phyloP scores from a whole-genome alignment of 2,113 vertebrate genomes.

The Psittacara wagleri region DNA sequence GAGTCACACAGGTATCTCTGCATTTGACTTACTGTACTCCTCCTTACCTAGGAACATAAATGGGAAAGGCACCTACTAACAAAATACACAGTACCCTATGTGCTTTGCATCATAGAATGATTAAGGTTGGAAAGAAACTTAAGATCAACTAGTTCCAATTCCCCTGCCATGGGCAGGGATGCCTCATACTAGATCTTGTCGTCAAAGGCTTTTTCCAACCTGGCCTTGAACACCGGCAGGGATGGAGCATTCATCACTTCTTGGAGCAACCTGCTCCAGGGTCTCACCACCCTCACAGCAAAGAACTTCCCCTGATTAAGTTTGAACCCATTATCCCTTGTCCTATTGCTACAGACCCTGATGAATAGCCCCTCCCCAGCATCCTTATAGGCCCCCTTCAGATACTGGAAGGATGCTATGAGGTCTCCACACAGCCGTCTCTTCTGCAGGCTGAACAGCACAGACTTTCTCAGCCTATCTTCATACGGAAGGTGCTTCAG shows the following conservation, averaged over 20 bases:
- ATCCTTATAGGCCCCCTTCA: too few relatives aligned
- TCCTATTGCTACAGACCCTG: too few relatives aligned
- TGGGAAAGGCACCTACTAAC: neutral
- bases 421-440: too few relatives aligned
- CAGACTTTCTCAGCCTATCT: too few relatives aligned
- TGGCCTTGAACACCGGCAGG: too few relatives aligned
- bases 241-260: too few relatives aligned
- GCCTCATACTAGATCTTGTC: neutral
- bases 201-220: neutral
- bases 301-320: neutral
- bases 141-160: neutral
- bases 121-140: neutral
- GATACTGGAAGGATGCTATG: too few relatives aligned
- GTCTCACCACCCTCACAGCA: neutral
- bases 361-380: too few relatives aligned
- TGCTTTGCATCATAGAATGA: neutral
- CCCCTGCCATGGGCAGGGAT: neutral
- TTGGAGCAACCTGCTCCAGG: neutral
- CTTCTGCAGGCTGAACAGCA: too few relatives aligned
- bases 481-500: too few relatives aligned
- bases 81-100: neutral
- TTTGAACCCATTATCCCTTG: too few relatives aligned
- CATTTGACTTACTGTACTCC: neutral
- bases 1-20: neutral
- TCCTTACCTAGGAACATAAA: neutral